Evolutionary conservation across 2,797 vertebrate species (phyloP).

Genomic region (Melanotaenia boesemani): DNA sequence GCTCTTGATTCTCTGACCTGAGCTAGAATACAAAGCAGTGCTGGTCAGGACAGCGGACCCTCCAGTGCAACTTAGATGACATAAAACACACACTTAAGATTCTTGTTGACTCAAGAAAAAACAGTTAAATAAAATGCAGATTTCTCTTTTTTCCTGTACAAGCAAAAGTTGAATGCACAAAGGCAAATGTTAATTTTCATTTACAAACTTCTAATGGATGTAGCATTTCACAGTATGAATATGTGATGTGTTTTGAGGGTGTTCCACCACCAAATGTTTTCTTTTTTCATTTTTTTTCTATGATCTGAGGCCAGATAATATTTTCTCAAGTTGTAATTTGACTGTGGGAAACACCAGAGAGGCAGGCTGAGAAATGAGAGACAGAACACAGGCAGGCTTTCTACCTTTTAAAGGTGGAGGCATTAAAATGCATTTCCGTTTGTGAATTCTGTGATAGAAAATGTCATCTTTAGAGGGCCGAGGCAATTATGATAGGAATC

Average conservation of each 20-base stretch:
- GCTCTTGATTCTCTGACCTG: conserved; percentile 43
- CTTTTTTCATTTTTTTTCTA: conserved; percentile 63
- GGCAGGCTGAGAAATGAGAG: conserved; percentile 64
- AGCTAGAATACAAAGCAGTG: conserved; percentile 66
- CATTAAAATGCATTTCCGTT: conserved; percentile 56
- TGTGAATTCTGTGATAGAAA: conserved; percentile 60
- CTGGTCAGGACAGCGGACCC: conserved; percentile 22
- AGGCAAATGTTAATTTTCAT: conserved; percentile 24
- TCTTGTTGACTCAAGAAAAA: conserved; percentile 22
- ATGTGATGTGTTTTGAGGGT: conserved; percentile 62
- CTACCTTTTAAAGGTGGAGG: conserved; percentile 42
- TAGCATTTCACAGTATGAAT: conserved; percentile 56
- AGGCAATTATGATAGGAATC: conserved; percentile 57
- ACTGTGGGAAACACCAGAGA: conserved; percentile 65
- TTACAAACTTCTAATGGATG: conserved; percentile 55
- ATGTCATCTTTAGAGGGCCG: conserved; percentile 45
- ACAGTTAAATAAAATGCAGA: background rate
- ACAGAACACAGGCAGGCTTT: conserved; percentile 16
- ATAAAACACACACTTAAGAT: conserved; percentile 9
- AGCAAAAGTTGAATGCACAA: background rate
- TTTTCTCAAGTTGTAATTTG: conserved; percentile 69
- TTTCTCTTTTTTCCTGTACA: background rate
- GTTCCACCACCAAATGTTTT: conserved; percentile 49
- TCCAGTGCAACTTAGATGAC: conserved; percentile 22
- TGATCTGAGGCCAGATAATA: conserved; percentile 59